Evolutionary conservation across 2,888 invertebrate genomes (phyloP).

Genomic region (Drosophila borealis): DNA sequence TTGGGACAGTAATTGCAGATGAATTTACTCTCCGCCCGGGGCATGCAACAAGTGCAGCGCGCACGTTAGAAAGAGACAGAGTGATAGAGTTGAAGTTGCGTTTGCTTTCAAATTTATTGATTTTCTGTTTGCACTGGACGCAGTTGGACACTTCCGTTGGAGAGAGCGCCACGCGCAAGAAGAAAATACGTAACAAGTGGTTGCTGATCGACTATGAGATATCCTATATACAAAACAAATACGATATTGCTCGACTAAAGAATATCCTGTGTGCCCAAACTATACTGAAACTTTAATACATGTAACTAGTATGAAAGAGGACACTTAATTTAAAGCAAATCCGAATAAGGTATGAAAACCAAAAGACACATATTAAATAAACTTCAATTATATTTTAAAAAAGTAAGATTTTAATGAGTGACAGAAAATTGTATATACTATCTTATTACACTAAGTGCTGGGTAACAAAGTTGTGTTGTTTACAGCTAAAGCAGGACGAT

Average conservation of each 20-base stretch:
- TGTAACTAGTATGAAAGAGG: too few species aligned
- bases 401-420: background rate
- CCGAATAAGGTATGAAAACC: too few species aligned
- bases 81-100: slow-evolving; percentile 34
- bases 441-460: background rate
- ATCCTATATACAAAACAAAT: slow-evolving; percentile 5
- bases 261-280: too few species aligned
- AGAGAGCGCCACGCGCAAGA: slow-evolving; percentile 46
- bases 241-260: too few species aligned
- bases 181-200: background rate
- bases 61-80: background rate
- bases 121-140: slow-evolving; percentile 38
- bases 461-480: slow-evolving; percentile 15
- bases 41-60: slow-evolving; percentile 69
- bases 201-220: background rate
- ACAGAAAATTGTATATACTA: background rate
- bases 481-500: slow-evolving; percentile 14
- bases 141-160: slow-evolving; percentile 39
- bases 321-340: too few species aligned
- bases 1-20: slow-evolving; percentile 45
- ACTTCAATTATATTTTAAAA: too few species aligned
- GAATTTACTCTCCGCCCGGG: slow-evolving; percentile 34
- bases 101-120: slow-evolving; percentile 56
- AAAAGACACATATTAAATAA: too few species aligned
- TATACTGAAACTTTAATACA: too few species aligned